Base-by-base conservation (phyloP, 2,797 vertebrate species). In the Sebastes elongatus region DNA sequence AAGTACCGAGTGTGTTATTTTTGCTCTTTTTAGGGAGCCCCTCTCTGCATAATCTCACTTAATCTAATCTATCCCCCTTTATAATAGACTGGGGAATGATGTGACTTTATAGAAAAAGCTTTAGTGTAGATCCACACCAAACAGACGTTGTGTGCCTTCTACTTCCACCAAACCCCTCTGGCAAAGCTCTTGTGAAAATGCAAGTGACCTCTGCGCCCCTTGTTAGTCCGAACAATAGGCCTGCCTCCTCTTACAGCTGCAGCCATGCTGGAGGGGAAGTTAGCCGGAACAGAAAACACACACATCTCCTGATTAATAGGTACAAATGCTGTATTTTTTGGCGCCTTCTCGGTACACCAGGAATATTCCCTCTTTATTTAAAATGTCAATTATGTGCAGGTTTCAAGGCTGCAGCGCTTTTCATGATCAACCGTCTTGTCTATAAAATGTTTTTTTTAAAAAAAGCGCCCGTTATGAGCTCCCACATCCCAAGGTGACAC, bases 1-100 rank as follows among this genome's bases (percentile, higher is more conserved):
- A 94, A 94, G 84, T 86, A 89, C 92, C 27, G 76, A 90, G 86
- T 85, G 83, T 95, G 94, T 94, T 95, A 90, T 94, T 94, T 94
- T 91, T 93, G 90, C 86, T 93, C 94, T 94, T 95, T 95, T 94
- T 92, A 89, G 92, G 89, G 87, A 93, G 88, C 89, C 89, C 90
- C 91, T 92, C 88, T 92, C 83, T 75, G 86, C 91, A 83, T 95
- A 95, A 96, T 95, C 95, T 96, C 88, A 90, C 91, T 94, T 95
- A 95, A 96, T 95, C 95, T 96, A 94, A 96, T 95, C 88, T 91
- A 93, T 93, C 92, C 94, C 82, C 82, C 80, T 85, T 81, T 89
- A 90, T 93, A 95, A 95, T 93, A 89, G 94, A 93, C 90, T 83
- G 86, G 61, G 57, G 91, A 93, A 93, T 83, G 90, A 90, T 89